These are phyloP conservation scores for Lampris incognitus DNA, from an alignment of 2,113 vertebrate genomes.

Conservation along the genomic window DNA sequence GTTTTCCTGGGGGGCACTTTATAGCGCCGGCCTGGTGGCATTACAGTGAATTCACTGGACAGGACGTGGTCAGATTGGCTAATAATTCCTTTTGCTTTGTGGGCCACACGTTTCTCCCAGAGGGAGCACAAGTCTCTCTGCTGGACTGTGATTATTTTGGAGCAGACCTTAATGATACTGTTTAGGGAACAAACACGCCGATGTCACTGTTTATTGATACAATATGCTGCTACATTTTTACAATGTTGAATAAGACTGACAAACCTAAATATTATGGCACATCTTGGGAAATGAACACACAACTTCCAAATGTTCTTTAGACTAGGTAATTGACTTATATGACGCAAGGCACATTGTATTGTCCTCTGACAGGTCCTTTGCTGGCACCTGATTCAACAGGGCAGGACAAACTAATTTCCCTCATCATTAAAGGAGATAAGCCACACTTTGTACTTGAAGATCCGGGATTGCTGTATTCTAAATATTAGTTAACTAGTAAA, in stretches of 20 bases:
- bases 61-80: too few species aligned
- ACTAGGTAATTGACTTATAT: not conserved
- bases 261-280: not conserved
- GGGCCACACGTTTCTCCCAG: too few species aligned
- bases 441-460: conserved; percentile 24
- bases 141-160: too few species aligned
- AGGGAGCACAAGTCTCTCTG: too few species aligned
- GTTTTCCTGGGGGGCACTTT: too few species aligned
- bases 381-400: conserved; percentile 61
- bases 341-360: not conserved
- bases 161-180: too few species aligned
- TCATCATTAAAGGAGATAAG: conserved; percentile 19
- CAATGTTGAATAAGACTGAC: not conserved
- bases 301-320: conserved; percentile 25
- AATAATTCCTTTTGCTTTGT: too few species aligned
- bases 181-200: too few species aligned
- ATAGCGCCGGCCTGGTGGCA: too few species aligned
- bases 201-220: too few species aligned
- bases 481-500: not conserved
- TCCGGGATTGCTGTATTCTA: conserved; percentile 26
- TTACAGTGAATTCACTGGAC: too few species aligned
- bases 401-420: conserved; percentile 16
- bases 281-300: conserved; percentile 38
- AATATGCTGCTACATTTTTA: not conserved
- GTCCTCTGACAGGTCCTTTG: conserved; percentile 3